phyloP scores from a whole-genome alignment of 2,113 vertebrate genomes.

The Tinamus guttatus region DNA sequence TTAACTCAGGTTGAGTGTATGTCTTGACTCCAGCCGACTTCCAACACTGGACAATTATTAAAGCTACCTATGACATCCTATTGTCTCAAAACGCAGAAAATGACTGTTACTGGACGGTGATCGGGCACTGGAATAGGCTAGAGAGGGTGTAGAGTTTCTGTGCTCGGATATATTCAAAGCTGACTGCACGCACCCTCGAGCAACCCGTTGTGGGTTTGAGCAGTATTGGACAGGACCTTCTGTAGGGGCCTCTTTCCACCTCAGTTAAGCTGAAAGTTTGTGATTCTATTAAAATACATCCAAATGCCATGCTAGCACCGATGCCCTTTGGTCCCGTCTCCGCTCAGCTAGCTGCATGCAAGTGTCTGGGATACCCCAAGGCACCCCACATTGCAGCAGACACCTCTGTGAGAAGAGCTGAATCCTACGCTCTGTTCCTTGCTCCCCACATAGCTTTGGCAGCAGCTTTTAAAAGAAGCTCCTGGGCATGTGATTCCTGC shows the following conservation, averaged over 20 bases:
- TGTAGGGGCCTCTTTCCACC: background rate
- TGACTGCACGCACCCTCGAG: accelerated
- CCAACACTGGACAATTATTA: background rate
- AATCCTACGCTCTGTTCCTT: background rate
- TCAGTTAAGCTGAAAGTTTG: background rate
- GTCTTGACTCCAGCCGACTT: no score
- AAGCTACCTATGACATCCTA: background rate
- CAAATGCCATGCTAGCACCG: background rate
- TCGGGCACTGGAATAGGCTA: background rate
- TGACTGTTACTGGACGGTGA: background rate
- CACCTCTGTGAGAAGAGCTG: background rate
- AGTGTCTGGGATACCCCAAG: accelerated
- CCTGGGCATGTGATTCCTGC: accelerated
- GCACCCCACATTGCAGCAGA: background rate
- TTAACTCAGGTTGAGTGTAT: no score
- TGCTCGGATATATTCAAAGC: accelerated
- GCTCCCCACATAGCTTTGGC: background rate
- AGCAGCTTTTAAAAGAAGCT: background rate
- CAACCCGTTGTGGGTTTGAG: background rate
- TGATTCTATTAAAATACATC: background rate
- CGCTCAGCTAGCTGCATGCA: background rate
- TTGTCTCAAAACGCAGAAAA: background rate
- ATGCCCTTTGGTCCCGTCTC: background rate
- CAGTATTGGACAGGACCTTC: background rate
- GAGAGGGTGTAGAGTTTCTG: background rate